Conservation (phyloP, 2,888 invertebrate genomes). For the Cinara cedri region DNA sequence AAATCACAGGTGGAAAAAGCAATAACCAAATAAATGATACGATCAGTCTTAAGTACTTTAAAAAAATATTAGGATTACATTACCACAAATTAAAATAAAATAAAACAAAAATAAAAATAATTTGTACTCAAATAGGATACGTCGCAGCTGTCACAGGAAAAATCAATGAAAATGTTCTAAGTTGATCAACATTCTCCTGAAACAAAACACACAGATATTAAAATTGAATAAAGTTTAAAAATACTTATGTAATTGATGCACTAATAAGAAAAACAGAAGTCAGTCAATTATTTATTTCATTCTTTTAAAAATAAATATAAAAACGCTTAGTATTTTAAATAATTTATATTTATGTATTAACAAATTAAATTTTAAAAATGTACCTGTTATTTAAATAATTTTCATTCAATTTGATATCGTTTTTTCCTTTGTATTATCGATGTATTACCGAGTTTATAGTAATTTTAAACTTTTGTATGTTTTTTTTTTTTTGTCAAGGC, state of each 20-base stretch:
- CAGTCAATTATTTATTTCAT: conserved; percentile 12
- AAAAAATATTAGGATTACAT: background rate
- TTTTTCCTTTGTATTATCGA: conserved; percentile 41
- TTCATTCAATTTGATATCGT: conserved; percentile 45
- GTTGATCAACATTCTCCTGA: conserved; percentile 14
- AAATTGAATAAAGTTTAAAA: background rate
- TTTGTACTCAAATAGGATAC: background rate
- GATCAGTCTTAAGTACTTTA: conserved; percentile 22
- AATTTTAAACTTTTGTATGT: conserved; percentile 32
- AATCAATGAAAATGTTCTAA: background rate
- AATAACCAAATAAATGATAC: background rate
- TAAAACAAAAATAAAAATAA: background rate
- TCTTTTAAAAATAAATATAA: conserved; percentile 39
- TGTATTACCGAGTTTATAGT: conserved; percentile 34
- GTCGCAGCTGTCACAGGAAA: background rate
- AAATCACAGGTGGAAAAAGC: background rate
- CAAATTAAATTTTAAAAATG: conserved; percentile 44
- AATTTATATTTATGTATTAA: conserved; percentile 49
- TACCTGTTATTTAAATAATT: conserved; percentile 48
- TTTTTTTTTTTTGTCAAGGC: conserved; percentile 15
- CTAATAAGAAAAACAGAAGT: conserved; percentile 6
- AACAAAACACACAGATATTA: conserved; percentile 37
- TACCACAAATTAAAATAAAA: background rate
- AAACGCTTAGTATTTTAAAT: conserved; percentile 33
- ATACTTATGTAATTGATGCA: background rate